Conservation (phyloP, 1,140 invertebrate species). For the Habropoda laboriosa region DNA sequence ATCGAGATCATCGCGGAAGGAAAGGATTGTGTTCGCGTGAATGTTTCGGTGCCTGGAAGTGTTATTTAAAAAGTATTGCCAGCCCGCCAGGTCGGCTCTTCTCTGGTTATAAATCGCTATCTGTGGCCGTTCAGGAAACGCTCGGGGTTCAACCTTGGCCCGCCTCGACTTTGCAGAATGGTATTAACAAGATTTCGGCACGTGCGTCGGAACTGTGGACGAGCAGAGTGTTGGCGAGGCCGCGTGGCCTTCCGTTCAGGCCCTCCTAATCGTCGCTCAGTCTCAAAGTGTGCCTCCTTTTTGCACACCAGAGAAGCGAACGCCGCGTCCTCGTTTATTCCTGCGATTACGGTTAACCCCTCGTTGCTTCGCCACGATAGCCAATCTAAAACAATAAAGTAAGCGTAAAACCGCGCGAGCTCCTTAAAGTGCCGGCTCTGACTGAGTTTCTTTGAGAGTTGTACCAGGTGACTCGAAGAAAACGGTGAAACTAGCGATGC, state of each 20-base stretch:
- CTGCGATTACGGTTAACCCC: constrained; percentile 18
- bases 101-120: constrained; percentile 39
- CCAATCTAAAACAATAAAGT: constrained; percentile 31
- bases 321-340: not conserved
- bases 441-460: not conserved
- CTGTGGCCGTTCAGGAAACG: constrained; percentile 42
- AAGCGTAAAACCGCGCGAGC: constrained; percentile 10
- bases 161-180: constrained; percentile 61
- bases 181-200: constrained; percentile 76
- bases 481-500: too few species aligned
- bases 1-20: not conserved
- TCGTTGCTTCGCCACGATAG: not conserved
- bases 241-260: constrained; percentile 42
- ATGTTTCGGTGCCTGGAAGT: not conserved
- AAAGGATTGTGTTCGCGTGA: not conserved
- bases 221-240: constrained; percentile 58
- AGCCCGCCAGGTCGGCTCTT: not conserved
- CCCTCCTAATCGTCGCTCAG: constrained; percentile 23
- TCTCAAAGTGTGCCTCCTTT: not conserved
- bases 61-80: constrained; percentile 7
- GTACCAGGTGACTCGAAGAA: too few species aligned
- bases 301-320: not conserved
- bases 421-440: not conserved
- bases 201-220: constrained; percentile 69
- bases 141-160: constrained; percentile 68